Percentiles rank a stretch among this genome's conserved stretches.
phyloP scores from a whole-genome alignment of 2,888 invertebrate species.

The Amphimallon solstitiale region DNA sequence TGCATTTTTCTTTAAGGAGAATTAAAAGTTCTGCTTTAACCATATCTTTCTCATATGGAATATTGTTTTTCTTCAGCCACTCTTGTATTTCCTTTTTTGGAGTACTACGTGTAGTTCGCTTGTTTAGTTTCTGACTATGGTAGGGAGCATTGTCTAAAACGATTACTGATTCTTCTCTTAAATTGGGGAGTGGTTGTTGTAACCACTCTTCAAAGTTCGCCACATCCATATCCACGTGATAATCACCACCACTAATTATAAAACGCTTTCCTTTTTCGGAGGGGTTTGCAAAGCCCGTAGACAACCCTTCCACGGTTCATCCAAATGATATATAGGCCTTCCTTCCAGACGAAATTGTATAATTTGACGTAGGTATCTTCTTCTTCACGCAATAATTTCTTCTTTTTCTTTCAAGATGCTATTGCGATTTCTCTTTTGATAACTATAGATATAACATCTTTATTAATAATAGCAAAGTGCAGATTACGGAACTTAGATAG shows the following conservation, averaged over 20 bases:
- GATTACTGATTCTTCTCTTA: not conserved
- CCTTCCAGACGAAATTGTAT: too few species aligned
- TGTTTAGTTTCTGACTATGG: too few species aligned
- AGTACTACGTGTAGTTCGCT: not conserved
- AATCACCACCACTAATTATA: conserved; percentile 6
- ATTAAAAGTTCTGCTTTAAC: not conserved
- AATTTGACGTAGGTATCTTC: too few species aligned
- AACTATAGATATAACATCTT: too few species aligned
- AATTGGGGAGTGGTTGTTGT: not conserved
- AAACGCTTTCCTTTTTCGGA: conserved; percentile 34
- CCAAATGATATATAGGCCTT: too few species aligned
- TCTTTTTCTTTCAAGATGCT: too few species aligned
- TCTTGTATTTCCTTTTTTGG: not conserved
- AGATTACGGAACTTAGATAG: too few species aligned
- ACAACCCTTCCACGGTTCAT: too few species aligned
- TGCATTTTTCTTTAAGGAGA: not conserved
- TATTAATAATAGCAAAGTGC: too few species aligned
- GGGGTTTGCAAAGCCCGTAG: too few species aligned
- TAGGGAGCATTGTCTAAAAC: not conserved
- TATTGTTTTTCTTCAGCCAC: not conserved
- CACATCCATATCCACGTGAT: conserved; percentile 14
- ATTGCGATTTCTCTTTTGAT: too few species aligned
- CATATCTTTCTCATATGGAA: conserved; percentile 1
- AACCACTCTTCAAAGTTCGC: not conserved
- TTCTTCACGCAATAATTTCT: too few species aligned